Conservation (phyloP, 2,888 invertebrate genomes). For the Caenorhabditis japonica region DNA sequence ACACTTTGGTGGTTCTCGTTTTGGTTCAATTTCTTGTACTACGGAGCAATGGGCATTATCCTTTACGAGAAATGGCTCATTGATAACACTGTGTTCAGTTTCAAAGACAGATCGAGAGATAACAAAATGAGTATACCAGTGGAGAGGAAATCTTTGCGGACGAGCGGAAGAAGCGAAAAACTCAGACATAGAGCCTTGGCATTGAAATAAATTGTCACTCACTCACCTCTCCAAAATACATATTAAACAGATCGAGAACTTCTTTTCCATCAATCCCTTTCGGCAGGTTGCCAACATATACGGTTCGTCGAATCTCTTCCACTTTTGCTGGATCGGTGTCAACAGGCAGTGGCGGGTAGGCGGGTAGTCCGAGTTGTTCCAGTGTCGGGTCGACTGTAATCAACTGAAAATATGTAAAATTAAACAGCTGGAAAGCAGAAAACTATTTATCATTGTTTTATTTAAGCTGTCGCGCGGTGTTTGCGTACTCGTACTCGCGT, state of each 20-base stretch:
- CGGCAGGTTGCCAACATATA: slow-evolving; percentile 86
- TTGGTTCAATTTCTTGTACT: slow-evolving; percentile 65
- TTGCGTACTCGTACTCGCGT: no score
- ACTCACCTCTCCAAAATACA: slow-evolving; percentile 75
- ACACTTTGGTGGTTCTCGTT: slow-evolving; percentile 63
- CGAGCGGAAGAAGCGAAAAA: background rate
- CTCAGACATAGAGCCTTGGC: background rate
- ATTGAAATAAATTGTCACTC: slow-evolving; percentile 9
- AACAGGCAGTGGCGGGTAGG: slow-evolving; percentile 91
- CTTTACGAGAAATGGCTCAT: slow-evolving; percentile 59
- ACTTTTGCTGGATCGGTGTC: slow-evolving; percentile 82
- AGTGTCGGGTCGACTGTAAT: slow-evolving; percentile 91
- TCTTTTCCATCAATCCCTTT: slow-evolving; percentile 83
- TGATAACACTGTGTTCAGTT: slow-evolving; percentile 53
- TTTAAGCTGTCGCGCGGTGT: no score
- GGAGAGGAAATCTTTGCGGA: no score
- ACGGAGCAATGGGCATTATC: slow-evolving; percentile 52
- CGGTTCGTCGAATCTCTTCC: slow-evolving; percentile 92
- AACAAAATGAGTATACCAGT: no score
- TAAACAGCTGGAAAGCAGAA: background rate
- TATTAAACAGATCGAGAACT: slow-evolving; percentile 88
- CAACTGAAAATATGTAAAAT: slow-evolving; percentile 79
- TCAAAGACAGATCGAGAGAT: slow-evolving; percentile 37
- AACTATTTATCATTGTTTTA: background rate
- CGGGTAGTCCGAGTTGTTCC: slow-evolving; percentile 84